A percentile compares a stretch with the other conserved stretches of the same genome.
These are phyloP conservation scores for Tiliacea citrago DNA, from an alignment of 2,888 invertebrate species.

Conservation along the genomic window DNA sequence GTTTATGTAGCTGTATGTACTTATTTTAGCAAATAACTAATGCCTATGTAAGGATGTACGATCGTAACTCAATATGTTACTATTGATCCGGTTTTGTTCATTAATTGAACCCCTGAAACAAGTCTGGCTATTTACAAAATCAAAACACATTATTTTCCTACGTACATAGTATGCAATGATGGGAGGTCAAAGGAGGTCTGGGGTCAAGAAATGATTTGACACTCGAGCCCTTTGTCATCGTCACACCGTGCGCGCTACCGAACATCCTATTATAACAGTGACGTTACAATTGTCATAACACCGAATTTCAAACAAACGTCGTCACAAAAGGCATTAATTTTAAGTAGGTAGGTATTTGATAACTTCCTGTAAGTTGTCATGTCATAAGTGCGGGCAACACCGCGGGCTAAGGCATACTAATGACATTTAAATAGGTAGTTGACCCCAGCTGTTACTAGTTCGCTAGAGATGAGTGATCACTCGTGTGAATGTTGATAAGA, in stretches of 20 bases:
- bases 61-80: neutral
- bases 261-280: slow-evolving; percentile 30
- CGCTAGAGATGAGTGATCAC: slow-evolving; percentile 35
- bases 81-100: neutral
- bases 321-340: slow-evolving; percentile 28
- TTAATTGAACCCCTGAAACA: neutral
- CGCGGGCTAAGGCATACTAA: slow-evolving; percentile 38
- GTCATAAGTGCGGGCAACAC: slow-evolving; percentile 17
- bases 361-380: slow-evolving; percentile 39
- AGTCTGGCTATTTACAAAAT: neutral
- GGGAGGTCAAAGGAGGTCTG: no score
- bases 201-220: neutral
- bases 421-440: slow-evolving; percentile 53
- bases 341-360: slow-evolving; percentile 39
- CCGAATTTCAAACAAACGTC: slow-evolving; percentile 16
- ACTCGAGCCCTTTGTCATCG: neutral
- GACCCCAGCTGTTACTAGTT: slow-evolving; percentile 29
- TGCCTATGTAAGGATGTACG: neutral
- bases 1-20: neutral
- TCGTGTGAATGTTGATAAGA: slow-evolving; percentile 32
- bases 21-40: neutral
- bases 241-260: neutral
- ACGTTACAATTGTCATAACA: slow-evolving; percentile 16
- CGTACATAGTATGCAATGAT: neutral
- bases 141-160: neutral